Evolutionary conservation across 2,113 vertebrate genomes (phyloP).

Genomic region (Rhea americana): DNA sequence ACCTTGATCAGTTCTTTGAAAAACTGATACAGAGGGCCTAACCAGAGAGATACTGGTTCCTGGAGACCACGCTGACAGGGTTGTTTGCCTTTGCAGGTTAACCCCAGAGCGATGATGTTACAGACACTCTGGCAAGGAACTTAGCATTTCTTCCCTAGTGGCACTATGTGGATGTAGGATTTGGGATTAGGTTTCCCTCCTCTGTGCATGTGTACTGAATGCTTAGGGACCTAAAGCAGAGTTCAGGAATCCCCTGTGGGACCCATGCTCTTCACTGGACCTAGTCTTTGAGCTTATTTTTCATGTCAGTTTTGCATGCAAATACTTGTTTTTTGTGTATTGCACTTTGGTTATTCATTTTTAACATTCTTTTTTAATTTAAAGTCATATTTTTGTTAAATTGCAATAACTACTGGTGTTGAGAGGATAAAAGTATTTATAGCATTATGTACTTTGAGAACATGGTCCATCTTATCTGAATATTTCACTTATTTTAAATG

Average conservation of each 20-base stretch:
- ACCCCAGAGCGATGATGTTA: neutral
- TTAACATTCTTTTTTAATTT: neutral
- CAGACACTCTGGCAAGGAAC: neutral
- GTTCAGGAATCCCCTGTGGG: neutral
- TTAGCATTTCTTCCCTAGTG: neutral
- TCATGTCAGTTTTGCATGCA: neutral
- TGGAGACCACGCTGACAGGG: neutral
- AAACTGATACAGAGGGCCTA: neutral
- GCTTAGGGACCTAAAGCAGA: neutral
- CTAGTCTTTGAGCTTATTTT: neutral
- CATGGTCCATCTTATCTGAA: neutral
- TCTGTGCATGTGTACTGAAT: rapidly evolving
- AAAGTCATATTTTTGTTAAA: neutral
- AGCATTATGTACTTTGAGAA: neutral
- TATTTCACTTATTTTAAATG: neutral
- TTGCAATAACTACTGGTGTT: neutral
- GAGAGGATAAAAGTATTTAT: neutral
- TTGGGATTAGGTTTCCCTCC: neutral
- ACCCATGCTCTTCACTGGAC: neutral
- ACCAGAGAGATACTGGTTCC: neutral
- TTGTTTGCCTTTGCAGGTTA: neutral
- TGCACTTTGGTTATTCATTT: neutral
- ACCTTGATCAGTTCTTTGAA: neutral
- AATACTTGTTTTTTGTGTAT: neutral
- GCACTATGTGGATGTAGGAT: neutral